Conservation (phyloP, 2,113 vertebrate genomes). For the Numenius arquata region DNA sequence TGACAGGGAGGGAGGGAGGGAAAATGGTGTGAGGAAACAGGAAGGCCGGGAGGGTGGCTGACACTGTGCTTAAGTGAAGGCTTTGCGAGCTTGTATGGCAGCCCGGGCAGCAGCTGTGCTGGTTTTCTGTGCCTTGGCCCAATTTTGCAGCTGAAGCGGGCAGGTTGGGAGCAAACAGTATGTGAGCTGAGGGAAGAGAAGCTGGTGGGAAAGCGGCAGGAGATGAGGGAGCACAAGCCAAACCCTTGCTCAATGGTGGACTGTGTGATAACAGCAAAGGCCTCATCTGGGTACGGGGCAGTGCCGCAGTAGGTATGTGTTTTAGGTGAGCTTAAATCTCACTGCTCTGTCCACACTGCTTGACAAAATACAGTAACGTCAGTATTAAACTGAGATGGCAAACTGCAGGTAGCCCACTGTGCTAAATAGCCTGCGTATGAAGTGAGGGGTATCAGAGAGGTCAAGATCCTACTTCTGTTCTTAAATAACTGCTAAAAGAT, state of each 20-base stretch:
- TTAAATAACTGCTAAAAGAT: not conserved
- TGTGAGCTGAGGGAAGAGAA: not conserved
- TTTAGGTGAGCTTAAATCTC: not conserved
- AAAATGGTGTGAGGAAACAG: not conserved
- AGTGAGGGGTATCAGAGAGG: not conserved
- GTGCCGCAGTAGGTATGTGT: not conserved
- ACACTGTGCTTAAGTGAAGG: not conserved
- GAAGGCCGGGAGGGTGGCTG: not conserved
- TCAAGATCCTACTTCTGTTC: not conserved
- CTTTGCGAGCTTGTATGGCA: not conserved
- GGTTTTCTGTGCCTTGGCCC: not conserved
- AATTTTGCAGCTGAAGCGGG: not conserved
- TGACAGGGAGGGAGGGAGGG: not conserved
- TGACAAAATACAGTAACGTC: no score
- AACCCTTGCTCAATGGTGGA: not conserved
- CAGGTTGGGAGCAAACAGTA: not conserved
- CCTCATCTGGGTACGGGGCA: not conserved
- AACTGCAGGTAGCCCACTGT: not conserved
- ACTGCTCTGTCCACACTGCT: fast-evolving
- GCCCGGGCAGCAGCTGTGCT: no score
- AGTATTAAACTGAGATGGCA: not conserved
- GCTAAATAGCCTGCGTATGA: not conserved
- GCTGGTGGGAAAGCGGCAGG: fast-evolving
- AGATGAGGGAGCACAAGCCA: not conserved
- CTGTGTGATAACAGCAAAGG: fast-evolving